phyloP scores from a whole-genome alignment of 2,888 invertebrate genomes.

The Cephus sareptanus region DNA sequence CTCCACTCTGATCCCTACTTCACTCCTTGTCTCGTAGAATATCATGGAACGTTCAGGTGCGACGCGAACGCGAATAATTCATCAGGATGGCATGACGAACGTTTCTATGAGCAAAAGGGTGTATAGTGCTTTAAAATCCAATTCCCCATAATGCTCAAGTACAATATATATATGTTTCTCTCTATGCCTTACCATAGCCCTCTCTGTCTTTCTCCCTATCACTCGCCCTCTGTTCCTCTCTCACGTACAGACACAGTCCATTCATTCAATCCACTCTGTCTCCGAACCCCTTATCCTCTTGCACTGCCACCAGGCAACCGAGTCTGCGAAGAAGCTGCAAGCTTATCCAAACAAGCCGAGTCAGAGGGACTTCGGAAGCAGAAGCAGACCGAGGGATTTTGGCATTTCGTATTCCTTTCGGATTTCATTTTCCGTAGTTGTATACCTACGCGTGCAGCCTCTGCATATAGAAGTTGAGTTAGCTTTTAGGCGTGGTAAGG shows the following conservation, averaged over 20 bases:
- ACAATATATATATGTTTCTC: conserved; percentile 13
- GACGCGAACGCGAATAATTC: conserved; percentile 26
- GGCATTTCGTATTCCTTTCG: conserved; percentile 16
- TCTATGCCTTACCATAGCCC: conserved; percentile 2
- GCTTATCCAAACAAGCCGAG: conserved; percentile 44
- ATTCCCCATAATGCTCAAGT: conserved; percentile 44
- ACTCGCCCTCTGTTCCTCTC: conserved; percentile 13
- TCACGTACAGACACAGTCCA: conserved; percentile 7
- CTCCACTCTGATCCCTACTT: conserved; percentile 3
- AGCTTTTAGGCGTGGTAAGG: not conserved
- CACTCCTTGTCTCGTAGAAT: not conserved
- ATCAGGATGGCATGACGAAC: conserved; percentile 39
- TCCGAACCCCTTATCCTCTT: conserved; percentile 20
- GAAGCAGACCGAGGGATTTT: conserved; percentile 32
- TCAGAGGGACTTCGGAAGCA: conserved; percentile 21
- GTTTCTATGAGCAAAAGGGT: conserved; percentile 39
- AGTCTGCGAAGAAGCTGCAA: conserved; percentile 27
- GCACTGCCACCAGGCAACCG: not conserved
- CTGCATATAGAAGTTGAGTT: not conserved
- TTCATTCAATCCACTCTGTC: conserved; percentile 21
- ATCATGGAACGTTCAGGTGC: conserved; percentile 21
- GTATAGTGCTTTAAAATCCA: conserved; percentile 49
- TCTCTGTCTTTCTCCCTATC: conserved; percentile 13
- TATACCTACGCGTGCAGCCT: not conserved
- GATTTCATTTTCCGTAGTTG: not conserved